These are phyloP conservation scores for Yponomeuta evonymella DNA, from an alignment of 2,888 invertebrate genomes.

Conservation along the genomic window DNA sequence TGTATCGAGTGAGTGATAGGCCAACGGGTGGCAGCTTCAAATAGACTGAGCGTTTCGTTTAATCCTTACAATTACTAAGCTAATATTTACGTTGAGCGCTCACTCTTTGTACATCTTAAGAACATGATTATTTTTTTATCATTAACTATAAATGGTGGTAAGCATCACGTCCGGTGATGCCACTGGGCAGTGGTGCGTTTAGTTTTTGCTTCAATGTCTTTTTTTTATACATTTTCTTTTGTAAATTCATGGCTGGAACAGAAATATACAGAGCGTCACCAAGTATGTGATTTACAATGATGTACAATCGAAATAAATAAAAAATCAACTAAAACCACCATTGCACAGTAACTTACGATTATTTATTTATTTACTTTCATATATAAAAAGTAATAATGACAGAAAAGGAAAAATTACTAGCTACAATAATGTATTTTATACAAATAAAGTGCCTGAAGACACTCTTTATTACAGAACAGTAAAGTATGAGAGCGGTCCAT, in stretches of 20 bases:
- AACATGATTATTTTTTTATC: constrained; percentile 56
- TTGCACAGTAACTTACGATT: constrained; percentile 2
- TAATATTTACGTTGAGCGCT: constrained; percentile 69
- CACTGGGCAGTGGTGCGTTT: constrained; percentile 9
- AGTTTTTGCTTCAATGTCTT: constrained; percentile 6
- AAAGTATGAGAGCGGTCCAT: constrained; percentile 14
- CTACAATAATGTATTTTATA: constrained; percentile 4
- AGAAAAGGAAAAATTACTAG: background rate
- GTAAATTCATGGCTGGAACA: background rate
- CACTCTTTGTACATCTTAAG: constrained; percentile 73
- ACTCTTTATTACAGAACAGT: background rate
- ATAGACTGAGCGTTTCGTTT: constrained; percentile 22
- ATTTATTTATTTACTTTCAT: background rate
- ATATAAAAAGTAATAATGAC: constrained; percentile 4
- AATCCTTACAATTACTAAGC: constrained; percentile 48
- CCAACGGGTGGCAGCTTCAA: background rate
- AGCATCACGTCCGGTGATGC: constrained; percentile 13
- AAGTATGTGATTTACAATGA: background rate
- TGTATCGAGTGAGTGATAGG: too few species aligned
- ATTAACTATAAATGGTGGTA: constrained; percentile 23
- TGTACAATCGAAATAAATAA: background rate
- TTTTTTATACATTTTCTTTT: background rate
- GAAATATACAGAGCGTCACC: background rate
- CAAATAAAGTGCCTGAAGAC: background rate
- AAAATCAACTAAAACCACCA: constrained; percentile 4